A percentile compares a stretch with the other conserved stretches of the same genome.
phyloP scores from a whole-genome alignment of 2,888 invertebrate species.

The Agonum fuliginosum region DNA sequence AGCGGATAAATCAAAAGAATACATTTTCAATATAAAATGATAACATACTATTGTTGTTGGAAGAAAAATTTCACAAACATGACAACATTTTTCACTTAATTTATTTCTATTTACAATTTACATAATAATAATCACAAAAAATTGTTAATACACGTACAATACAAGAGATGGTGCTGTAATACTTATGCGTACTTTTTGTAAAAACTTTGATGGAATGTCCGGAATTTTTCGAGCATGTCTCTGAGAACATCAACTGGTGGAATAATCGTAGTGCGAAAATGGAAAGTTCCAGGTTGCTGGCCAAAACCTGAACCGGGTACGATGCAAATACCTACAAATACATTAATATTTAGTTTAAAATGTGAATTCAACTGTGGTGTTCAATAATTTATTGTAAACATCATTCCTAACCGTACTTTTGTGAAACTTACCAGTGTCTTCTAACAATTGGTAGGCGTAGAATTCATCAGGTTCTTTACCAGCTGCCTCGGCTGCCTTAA shows the following conservation, averaged over 20 bases:
- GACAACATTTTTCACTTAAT: neutral
- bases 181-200: conserved; percentile 81
- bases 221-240: conserved; percentile 88
- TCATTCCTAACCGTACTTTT: too few species aligned
- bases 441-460: conserved; percentile 94
- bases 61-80: neutral
- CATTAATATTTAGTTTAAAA: too few species aligned
- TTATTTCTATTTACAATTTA: neutral
- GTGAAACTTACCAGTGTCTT: conserved; percentile 80
- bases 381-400: too few species aligned
- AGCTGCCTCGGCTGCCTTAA: conserved; percentile 86
- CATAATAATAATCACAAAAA: conserved; percentile 32
- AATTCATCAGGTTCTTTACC: conserved; percentile 89
- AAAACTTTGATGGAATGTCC: conserved; percentile 89
- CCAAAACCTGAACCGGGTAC: conserved; percentile 97
- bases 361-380: too few species aligned
- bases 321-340: conserved; percentile 95
- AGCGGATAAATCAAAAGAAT: too few species aligned
- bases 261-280: conserved; percentile 96
- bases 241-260: conserved; percentile 89
- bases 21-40: too few species aligned
- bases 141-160: neutral
- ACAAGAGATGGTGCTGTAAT: too few species aligned
- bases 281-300: conserved; percentile 93
- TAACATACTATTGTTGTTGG: too few species aligned